These are phyloP conservation scores for Mormoops blainvillei DNA, from an alignment of 2,113 vertebrate genomes.

Conservation along the genomic window DNA sequence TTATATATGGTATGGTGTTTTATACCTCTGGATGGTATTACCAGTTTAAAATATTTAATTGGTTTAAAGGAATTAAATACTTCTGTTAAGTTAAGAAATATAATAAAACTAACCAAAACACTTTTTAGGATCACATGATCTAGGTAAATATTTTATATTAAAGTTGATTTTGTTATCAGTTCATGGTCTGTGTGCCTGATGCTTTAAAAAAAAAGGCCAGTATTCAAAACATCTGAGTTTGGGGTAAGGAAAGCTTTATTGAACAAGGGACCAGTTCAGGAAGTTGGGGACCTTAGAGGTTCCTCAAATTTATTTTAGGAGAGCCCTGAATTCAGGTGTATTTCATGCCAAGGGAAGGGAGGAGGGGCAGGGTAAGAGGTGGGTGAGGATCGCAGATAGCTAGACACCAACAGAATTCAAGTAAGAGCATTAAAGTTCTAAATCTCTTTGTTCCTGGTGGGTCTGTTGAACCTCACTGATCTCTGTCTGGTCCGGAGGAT, in stretches of 20 bases:
- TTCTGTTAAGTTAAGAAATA: not conserved
- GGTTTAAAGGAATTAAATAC: not conserved
- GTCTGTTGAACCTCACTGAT: not conserved
- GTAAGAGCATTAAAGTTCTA: not conserved
- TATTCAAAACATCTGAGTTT: too few relatives aligned
- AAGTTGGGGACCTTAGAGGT: not conserved
- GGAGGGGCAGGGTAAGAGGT: not conserved
- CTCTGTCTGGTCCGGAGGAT: not conserved
- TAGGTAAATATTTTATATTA: not conserved
- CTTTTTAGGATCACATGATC: not conserved
- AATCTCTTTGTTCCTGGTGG: not conserved
- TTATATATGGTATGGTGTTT: not conserved
- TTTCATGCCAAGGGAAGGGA: not conserved
- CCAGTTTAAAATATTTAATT: not conserved
- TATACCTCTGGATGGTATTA: not conserved
- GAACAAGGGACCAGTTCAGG: not conserved
- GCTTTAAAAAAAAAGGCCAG: not conserved
- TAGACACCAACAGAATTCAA: not conserved
- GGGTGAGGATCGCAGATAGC: not conserved
- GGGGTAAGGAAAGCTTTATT: too few relatives aligned
- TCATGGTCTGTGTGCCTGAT: not conserved
- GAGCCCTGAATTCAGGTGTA: not conserved
- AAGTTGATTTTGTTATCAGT: not conserved
- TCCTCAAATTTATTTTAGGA: not conserved
- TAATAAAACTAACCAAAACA: not conserved